These are phyloP conservation scores for Psammodynastes pulverulentus DNA, from an alignment of 2,113 vertebrate genomes.

Conservation along the genomic window DNA sequence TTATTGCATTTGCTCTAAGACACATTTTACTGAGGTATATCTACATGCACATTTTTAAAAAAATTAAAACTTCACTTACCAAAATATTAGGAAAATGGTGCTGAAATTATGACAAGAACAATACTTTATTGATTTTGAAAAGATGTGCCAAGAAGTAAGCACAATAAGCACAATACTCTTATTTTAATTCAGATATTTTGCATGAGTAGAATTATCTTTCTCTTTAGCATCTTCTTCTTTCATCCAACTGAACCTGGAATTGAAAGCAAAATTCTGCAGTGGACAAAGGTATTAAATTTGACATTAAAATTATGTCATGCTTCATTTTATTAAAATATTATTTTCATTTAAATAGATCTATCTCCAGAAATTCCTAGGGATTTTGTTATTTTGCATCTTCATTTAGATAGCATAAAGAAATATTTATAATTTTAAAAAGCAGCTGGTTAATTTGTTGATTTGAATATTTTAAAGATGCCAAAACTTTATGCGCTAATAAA, in stretches of 20 bases:
- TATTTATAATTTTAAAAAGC: background rate
- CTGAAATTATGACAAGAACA: background rate
- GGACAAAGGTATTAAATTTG: slow-evolving; percentile 75
- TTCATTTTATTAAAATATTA: background rate
- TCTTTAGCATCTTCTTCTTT: slow-evolving; percentile 85
- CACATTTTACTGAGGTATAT: background rate
- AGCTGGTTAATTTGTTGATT: background rate
- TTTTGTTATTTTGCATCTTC: slow-evolving; percentile 3
- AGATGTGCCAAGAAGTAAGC: background rate
- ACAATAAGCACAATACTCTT: background rate
- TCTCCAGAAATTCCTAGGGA: background rate
- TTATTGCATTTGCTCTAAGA: background rate
- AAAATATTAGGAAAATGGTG: background rate
- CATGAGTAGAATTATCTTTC: slow-evolving; percentile 25
- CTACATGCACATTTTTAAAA: background rate
- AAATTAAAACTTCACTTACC: background rate
- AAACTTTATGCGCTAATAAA: background rate
- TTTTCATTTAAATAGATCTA: slow-evolving; percentile 10
- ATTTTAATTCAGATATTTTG: fast-evolving
- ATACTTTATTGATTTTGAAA: background rate
- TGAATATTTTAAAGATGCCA: background rate
- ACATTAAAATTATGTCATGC: slow-evolving; percentile 3
- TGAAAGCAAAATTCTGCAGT: slow-evolving; percentile 84
- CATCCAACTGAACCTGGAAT: slow-evolving; percentile 81
- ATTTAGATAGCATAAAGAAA: background rate